These are phyloP conservation scores for Acleris sparsana DNA, from an alignment of 2,888 invertebrate genomes.

Conservation along the genomic window DNA sequence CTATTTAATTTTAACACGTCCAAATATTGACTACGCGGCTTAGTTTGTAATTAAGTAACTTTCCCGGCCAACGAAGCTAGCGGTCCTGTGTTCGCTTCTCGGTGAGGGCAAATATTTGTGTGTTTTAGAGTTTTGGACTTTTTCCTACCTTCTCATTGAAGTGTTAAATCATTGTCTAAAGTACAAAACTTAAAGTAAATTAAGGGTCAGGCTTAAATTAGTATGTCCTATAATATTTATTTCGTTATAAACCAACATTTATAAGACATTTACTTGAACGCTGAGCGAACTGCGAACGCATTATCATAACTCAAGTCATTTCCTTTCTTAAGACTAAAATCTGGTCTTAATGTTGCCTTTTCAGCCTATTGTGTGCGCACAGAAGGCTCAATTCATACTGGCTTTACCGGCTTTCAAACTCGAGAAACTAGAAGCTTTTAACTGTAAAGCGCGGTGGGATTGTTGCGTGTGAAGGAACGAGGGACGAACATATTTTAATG, in stretches of 20 bases:
- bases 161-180: too few relatives aligned
- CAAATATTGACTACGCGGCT: too few relatives aligned
- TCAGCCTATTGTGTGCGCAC: slow-evolving; percentile 65
- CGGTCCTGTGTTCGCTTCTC: too few relatives aligned
- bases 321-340: slow-evolving; percentile 69
- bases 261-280: slow-evolving; percentile 26
- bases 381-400: slow-evolving; percentile 65
- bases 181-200: too few relatives aligned
- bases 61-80: too few relatives aligned
- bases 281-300: slow-evolving; percentile 32
- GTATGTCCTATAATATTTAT: too few relatives aligned
- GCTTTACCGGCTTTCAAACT: slow-evolving; percentile 69
- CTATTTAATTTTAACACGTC: too few relatives aligned
- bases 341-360: slow-evolving; percentile 71
- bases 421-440: slow-evolving; percentile 72
- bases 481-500: slow-evolving; percentile 27
- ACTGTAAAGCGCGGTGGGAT: slow-evolving; percentile 55
- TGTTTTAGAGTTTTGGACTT: too few relatives aligned
- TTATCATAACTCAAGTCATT: slow-evolving; percentile 63
- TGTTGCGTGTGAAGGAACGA: slow-evolving; percentile 51
- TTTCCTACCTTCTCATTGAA: too few relatives aligned
- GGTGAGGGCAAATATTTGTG: too few relatives aligned
- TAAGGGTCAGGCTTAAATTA: too few relatives aligned
- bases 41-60: too few relatives aligned
- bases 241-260: slow-evolving; percentile 9